Evolutionary conservation across 2,113 vertebrate genomes (phyloP), one percentile per base, ranked within the genome.

Genomic region (Strigops habroptila): DNA sequence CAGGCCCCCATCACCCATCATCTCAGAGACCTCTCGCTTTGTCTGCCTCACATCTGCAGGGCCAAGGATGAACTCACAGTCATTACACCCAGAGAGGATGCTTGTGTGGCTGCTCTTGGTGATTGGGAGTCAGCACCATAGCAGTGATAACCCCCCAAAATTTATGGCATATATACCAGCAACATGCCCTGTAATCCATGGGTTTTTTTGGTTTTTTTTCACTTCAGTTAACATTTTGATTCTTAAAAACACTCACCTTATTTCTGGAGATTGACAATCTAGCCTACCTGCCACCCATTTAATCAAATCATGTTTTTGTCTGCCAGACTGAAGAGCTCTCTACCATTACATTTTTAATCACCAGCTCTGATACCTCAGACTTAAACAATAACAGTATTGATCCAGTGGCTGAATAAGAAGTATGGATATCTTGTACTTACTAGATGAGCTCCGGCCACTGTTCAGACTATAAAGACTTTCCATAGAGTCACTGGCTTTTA

Each of bases 381-480:
- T 92, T 79, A 89, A 87, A 82, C 41, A 96, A 84, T 60, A 91
- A 71, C 44, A 75, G 11, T 89, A 90, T 93, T 67, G 81, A 82
- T 89, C 14, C 41, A 84, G 18, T 11, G 44, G 62, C 69, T 89
- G 52, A 88, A 60, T n/a, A 67, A 93, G 76, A 74, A 73, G 28
- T 39, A 33, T 59, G 59, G 30, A 19, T 85, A 59, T 79, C 75
- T 91, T 46, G 65, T 86, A 96, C 98, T 99, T 98, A 99, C 99
- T 99, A 89, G 99, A 99, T 87, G 99, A 99, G 94, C 99, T 99
- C 88, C 98, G 98, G 60, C 98, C 98, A 68, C 99, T 99, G 86
- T 98, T 97, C 33, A 98, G 96, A 93, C 99, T 99, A 57, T 98
- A 98, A 65, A 99, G 98, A 92, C 99, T 99, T 92, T 99, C 99